phyloP scores from a whole-genome alignment of 2,113 vertebrate species.

The Callipepla californica region DNA sequence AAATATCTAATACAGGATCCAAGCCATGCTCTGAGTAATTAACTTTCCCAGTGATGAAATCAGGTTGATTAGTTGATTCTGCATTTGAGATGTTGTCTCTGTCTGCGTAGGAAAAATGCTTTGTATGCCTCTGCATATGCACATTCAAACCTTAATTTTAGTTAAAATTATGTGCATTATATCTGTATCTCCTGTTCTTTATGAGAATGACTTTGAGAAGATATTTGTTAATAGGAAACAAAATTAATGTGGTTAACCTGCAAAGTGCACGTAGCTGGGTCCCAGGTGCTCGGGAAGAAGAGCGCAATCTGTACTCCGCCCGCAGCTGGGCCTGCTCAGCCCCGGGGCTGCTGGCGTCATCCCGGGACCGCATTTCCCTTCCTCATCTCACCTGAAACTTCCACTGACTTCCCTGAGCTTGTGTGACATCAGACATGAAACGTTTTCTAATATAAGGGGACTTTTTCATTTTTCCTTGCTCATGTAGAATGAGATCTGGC shows the following conservation, averaged over 20 bases:
- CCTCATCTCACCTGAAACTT: neutral
- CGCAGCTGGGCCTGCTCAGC: neutral
- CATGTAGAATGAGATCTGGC: neutral
- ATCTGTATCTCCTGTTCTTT: neutral
- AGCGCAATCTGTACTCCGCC: neutral
- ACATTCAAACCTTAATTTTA: slow-evolving; percentile 32
- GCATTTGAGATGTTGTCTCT: neutral
- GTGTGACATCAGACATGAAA: neutral
- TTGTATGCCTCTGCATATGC: neutral
- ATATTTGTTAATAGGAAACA: slow-evolving; percentile 20
- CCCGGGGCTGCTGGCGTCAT: neutral
- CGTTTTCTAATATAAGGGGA: neutral
- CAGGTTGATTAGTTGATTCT: slow-evolving; percentile 52
- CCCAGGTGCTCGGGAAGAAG: neutral
- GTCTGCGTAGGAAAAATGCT: neutral
- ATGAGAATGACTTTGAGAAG: slow-evolving; percentile 3
- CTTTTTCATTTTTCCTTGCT: neutral
- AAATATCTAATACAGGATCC: neutral
- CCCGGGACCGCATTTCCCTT: neutral
- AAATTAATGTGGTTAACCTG: neutral
- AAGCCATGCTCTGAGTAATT: neutral
- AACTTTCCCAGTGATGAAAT: slow-evolving; percentile 42
- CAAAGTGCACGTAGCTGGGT: neutral
- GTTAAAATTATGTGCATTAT: slow-evolving; percentile 9
- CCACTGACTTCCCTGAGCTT: neutral